Percentiles rank a stretch among this genome's conserved stretches.
These are phyloP conservation scores for Melipona quadrifasciata DNA, from an alignment of 1,140 invertebrate genomes.

Conservation along the genomic window DNA sequence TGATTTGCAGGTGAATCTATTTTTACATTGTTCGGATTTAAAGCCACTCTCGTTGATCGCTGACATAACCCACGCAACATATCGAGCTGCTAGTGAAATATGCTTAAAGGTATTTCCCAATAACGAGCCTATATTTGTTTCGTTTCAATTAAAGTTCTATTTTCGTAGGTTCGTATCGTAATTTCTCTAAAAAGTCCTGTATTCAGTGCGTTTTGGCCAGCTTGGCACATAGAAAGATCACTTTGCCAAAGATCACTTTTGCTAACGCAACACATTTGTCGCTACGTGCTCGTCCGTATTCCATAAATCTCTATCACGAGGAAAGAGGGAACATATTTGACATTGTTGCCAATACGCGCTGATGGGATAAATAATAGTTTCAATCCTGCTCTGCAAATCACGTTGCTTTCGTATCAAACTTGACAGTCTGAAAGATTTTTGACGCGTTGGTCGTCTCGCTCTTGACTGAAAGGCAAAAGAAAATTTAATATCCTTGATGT, in stretches of 20 bases:
- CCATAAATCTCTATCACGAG: not conserved
- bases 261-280: not conserved
- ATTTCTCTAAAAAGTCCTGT: not conserved
- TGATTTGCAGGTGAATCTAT: not conserved
- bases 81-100: no score
- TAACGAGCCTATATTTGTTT: not conserved
- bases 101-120: no score
- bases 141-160: not conserved
- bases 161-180: not conserved
- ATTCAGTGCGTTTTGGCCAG: slow-evolving; percentile 31
- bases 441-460: no score
- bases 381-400: no score
- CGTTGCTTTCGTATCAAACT: not conserved
- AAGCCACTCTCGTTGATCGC: no score
- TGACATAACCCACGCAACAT: no score
- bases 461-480: no score
- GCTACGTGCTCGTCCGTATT: not conserved
- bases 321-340: not conserved
- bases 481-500: not conserved
- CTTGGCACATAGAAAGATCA: slow-evolving; percentile 51
- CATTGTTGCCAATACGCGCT: no score
- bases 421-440: not conserved
- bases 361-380: no score
- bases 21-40: not conserved
- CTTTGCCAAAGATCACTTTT: slow-evolving; percentile 34